These are phyloP conservation scores for Drosophila azteca DNA, from an alignment of 1,140 invertebrate genomes.

Conservation along the genomic window DNA sequence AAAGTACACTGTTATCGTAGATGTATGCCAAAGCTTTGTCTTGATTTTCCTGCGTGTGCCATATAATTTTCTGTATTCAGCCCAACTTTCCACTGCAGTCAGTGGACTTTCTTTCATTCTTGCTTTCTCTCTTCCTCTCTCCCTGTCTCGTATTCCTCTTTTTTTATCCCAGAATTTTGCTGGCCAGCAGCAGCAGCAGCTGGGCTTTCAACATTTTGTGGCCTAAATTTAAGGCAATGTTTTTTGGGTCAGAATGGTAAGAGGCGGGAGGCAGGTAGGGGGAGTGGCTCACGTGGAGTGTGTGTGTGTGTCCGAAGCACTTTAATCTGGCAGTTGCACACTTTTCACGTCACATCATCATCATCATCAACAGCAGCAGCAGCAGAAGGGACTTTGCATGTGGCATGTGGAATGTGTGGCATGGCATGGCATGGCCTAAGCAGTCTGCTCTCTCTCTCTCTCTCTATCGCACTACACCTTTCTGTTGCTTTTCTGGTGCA, in stretches of 20 bases:
- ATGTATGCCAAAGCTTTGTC: constrained; percentile 66
- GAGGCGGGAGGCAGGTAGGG: no score
- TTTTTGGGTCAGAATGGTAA: constrained; percentile 4
- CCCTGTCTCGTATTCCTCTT: constrained; percentile 8
- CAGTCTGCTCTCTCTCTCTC: constrained; percentile 22
- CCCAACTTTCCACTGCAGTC: background rate
- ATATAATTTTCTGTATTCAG: constrained; percentile 32
- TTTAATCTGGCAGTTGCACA: constrained; percentile 39
- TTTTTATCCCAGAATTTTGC: constrained; percentile 22
- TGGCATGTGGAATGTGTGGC: constrained; percentile 16
- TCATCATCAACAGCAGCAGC: no score
- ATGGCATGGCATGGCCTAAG: constrained; percentile 39
- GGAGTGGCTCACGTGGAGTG: background rate
- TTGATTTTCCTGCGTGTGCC: constrained; percentile 66
- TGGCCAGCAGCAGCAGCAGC: constrained; percentile 3
- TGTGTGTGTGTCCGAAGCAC: constrained; percentile 1
- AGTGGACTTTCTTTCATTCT: background rate
- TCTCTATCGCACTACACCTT: no score
- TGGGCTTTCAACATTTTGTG: constrained; percentile 19
- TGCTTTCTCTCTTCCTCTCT: background rate
- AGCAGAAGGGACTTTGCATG: background rate
- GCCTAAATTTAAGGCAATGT: constrained; percentile 15
- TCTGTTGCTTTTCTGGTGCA: background rate
- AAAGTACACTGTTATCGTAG: constrained; percentile 14
- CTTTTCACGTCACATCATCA: constrained; percentile 10